phyloP scores from a whole-genome alignment of 1,140 invertebrate species.

The Drosophila punjabiensis region DNA sequence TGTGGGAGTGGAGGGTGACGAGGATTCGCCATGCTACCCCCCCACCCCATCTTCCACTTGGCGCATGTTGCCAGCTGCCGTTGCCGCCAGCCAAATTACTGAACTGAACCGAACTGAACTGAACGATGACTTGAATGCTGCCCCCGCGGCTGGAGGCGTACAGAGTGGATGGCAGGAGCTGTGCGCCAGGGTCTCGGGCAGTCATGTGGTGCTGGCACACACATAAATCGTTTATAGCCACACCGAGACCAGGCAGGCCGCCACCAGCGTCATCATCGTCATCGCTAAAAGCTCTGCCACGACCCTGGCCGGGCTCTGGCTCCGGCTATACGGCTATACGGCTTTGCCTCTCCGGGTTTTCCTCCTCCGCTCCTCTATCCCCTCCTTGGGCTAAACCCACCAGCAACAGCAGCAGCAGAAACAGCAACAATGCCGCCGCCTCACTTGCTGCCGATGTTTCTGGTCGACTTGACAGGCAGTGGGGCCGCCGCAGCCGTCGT shows the following conservation, averaged over 20 bases:
- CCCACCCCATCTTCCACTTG: constrained; percentile 34
- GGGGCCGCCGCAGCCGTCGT: constrained; percentile 22
- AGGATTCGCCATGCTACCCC: constrained; percentile 3
- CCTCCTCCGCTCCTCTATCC: not conserved
- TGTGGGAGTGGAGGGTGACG: not conserved
- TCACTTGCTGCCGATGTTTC: constrained; percentile 64
- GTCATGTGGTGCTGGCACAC: constrained; percentile 76
- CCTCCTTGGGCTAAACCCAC: constrained; percentile 19
- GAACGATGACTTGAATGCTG: constrained; percentile 80
- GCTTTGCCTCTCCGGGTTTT: constrained; percentile 16
- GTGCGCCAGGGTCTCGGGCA: constrained; percentile 32
- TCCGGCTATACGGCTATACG: constrained; percentile 16
- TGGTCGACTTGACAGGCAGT: constrained; percentile 70
- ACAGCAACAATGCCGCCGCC: constrained; percentile 35
- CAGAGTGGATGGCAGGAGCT: constrained; percentile 7
- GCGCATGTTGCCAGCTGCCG: constrained; percentile 69
- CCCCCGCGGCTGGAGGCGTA: constrained; percentile 30
- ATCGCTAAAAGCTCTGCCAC: constrained; percentile 59
- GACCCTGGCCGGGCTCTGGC: constrained; percentile 37
- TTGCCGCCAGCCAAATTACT: constrained; percentile 79
- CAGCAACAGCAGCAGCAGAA: constrained; percentile 33
- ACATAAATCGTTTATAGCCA: constrained; percentile 83
- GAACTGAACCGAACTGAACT: constrained; percentile 82
- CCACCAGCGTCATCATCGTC: constrained; percentile 65
- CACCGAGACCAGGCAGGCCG: constrained; percentile 56